Base-by-base conservation (phyloP, 2,113 vertebrate species). In the Neolamprologus devosi region DNA sequence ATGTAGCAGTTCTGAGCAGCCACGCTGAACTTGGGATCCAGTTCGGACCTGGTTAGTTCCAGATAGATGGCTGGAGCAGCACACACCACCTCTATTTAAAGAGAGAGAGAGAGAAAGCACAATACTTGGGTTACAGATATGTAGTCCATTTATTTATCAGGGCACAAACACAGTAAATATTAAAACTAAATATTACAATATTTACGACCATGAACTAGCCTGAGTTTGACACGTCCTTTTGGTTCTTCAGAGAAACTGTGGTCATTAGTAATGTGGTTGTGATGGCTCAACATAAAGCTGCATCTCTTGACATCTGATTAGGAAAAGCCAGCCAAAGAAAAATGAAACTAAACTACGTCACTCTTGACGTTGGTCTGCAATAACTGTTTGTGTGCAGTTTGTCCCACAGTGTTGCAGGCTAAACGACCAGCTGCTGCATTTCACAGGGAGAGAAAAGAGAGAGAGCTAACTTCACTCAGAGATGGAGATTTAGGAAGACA, bases 1-100 rank as follows among this genome's bases (percentile, higher is more conserved):
- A 99, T 99, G 95, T 99, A 99, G 95, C 99, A 99, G 96, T 99
- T 99, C 93, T 99, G 99, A 1, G 98, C 98, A 2, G 99, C 98
- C 1, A 99, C 97, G 0, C 95, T 98, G 3, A 98, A 97, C 94
- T 99, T 99, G 4, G 96, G 83, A 14, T 99, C 97, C 0, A 99
- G 95, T 89, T 98, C 97, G 89, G 98, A 97, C 42, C 98, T 95
- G 84, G 95, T 96, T 6, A 98, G 99, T 94, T 99, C 98, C 60
- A 99, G 97, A 95, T 99, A 99, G 96, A 98, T 98, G 10, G 98
- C 30, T 0, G 99, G 98, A 35, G 98, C 97, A 2, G 98, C 98
- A 33, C 98, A 99, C 33, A 99, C 98, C 79, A 99, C 98, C 89
- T 99, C 99, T 99, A 86, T 13, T 75, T 75, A 75, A 47, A 75